Evolutionary conservation across 2,113 vertebrate species (phyloP).

Genomic region (Callorhinus ursinus): DNA sequence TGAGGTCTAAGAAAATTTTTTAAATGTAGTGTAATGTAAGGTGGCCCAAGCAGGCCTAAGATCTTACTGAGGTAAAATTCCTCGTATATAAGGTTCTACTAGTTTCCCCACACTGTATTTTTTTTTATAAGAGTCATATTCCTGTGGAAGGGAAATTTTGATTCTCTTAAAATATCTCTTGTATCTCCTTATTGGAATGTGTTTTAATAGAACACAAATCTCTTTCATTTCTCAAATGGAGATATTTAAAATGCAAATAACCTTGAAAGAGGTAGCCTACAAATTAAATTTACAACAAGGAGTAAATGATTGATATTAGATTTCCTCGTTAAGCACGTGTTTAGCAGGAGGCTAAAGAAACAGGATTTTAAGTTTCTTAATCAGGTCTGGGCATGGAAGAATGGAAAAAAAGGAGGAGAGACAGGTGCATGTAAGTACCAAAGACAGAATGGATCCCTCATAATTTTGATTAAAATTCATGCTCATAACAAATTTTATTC

Average conservation of each 20-base stretch:
- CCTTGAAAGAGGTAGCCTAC: not conserved
- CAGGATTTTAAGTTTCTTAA: not conserved
- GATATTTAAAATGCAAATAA: not conserved
- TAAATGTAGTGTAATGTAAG: not conserved
- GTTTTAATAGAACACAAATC: not conserved
- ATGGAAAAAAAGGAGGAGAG: not conserved
- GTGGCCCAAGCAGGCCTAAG: not conserved
- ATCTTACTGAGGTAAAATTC: not conserved
- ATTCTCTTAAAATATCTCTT: not conserved
- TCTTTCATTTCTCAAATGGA: conserved; percentile 4
- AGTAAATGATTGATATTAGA: not conserved
- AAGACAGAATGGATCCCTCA: not conserved
- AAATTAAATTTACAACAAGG: conserved; percentile 8
- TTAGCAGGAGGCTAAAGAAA: not conserved
- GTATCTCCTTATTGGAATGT: not conserved
- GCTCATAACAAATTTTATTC: not conserved
- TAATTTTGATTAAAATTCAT: conserved; percentile 11
- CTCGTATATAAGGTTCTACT: not conserved
- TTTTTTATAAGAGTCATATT: not conserved
- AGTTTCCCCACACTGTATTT: not conserved
- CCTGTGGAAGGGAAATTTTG: not conserved
- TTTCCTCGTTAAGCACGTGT: not conserved
- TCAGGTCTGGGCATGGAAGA: not conserved
- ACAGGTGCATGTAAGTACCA: not conserved
- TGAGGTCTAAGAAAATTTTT: not conserved